phyloP scores from a whole-genome alignment of 2,797 vertebrate genomes.

The Bufotes viridis region DNA sequence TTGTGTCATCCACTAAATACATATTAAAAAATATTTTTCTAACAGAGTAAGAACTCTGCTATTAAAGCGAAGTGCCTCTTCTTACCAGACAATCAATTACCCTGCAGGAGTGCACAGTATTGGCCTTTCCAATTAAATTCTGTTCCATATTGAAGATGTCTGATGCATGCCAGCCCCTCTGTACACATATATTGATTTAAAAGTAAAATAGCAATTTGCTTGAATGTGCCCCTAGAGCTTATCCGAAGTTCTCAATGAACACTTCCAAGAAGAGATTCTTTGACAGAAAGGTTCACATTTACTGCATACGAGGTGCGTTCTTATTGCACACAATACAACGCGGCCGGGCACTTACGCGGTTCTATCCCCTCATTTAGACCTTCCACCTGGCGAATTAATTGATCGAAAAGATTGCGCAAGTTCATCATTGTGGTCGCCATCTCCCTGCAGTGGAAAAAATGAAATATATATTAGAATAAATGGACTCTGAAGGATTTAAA shows the following conservation, averaged over 20 bases:
- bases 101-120: conserved; percentile 31
- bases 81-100: conserved; percentile 44
- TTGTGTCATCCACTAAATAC: background rate
- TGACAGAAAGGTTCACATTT: background rate
- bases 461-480: background rate
- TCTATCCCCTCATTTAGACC: conserved; percentile 87
- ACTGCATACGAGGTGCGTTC: background rate
- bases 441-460: conserved; percentile 68
- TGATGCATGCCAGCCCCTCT: conserved; percentile 64
- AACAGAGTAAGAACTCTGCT: background rate
- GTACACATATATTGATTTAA: conserved; percentile 70
- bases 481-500: too few species aligned
- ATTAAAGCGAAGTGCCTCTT: conserved; percentile 19
- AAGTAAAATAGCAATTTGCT: conserved; percentile 66
- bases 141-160: conserved; percentile 67
- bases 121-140: conserved; percentile 46
- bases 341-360: conserved; percentile 81
- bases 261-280: conserved; percentile 17
- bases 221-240: conserved; percentile 65
- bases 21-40: background rate
- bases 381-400: conserved; percentile 83
- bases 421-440: conserved; percentile 84
- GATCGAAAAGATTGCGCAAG: conserved; percentile 83
- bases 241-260: conserved; percentile 36
- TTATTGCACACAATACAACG: too few species aligned